These are phyloP conservation scores for Drosophila truncata DNA, from an alignment of 1,140 invertebrate species.

Conservation along the genomic window DNA sequence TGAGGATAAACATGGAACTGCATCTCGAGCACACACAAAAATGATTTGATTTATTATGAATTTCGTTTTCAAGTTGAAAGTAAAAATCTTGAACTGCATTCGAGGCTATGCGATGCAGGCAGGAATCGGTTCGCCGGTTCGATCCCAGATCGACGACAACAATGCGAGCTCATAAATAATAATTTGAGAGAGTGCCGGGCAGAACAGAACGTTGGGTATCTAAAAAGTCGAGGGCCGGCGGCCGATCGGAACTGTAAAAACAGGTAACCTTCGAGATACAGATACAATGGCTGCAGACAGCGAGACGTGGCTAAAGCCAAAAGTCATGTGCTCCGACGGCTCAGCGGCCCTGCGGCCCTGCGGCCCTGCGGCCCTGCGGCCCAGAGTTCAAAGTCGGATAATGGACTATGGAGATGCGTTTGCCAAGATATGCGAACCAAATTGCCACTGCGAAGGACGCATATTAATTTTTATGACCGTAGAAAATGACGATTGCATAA, in stretches of 20 bases:
- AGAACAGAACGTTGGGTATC: conserved; percentile 35
- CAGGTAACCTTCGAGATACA: conserved; percentile 72
- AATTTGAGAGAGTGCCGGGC: conserved; percentile 62
- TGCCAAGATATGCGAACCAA: conserved; percentile 69
- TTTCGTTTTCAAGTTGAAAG: conserved; percentile 77
- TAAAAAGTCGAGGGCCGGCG: conserved; percentile 35
- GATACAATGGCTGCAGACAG: conserved; percentile 54
- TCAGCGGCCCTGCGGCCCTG: conserved; percentile 10
- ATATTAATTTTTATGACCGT: conserved; percentile 85
- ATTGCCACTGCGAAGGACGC: conserved; percentile 78
- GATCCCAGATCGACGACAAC: conserved; percentile 78
- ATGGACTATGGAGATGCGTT: conserved; percentile 62
- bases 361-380: conserved; percentile 26
- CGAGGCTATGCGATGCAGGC: conserved; percentile 8
- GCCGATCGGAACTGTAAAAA: conserved; percentile 72
- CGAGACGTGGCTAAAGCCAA: conserved; percentile 60
- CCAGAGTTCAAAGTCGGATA: conserved; percentile 64
- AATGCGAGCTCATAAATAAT: conserved; percentile 83
- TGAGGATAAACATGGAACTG: conserved; percentile 42
- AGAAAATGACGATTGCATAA: conserved; percentile 82
- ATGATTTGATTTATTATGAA: conserved; percentile 57
- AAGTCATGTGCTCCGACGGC: conserved; percentile 68
- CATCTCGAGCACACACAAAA: conserved; percentile 43
- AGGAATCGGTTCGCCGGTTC: conserved; percentile 32
- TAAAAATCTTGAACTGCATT: conserved; percentile 66